Evolutionary conservation across 2,797 vertebrate genomes (phyloP).

Genomic region (Chaenodraco wilsoni): DNA sequence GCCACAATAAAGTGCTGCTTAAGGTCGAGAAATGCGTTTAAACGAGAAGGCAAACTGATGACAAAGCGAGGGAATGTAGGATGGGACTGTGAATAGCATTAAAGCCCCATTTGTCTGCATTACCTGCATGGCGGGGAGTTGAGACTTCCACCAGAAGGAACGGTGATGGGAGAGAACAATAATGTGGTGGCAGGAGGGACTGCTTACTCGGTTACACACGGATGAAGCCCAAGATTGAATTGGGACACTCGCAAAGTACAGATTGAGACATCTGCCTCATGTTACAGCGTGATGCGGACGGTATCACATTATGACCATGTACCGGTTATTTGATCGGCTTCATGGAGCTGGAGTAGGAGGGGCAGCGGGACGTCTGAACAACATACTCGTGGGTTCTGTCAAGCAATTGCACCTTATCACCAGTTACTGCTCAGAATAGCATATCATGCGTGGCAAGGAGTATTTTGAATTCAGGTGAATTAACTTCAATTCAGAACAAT

Average conservation of each 20-base stretch:
- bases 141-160: constrained; percentile 76
- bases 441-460: background rate
- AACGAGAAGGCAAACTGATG: constrained; percentile 77
- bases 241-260: constrained; percentile 73
- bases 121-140: constrained; percentile 73
- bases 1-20: constrained; percentile 89
- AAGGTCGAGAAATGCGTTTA: constrained; percentile 83
- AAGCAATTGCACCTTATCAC: constrained; percentile 9
- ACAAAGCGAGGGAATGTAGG: constrained; percentile 82
- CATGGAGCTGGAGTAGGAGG: constrained; percentile 38
- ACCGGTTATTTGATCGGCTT: constrained; percentile 62
- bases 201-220: constrained; percentile 76
- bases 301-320: constrained; percentile 73
- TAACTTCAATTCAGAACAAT: background rate
- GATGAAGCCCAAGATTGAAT: constrained; percentile 77
- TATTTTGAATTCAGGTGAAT: background rate
- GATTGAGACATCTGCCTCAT: constrained; percentile 76
- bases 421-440: background rate
- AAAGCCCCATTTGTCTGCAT: constrained; percentile 83
- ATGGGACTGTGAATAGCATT: constrained; percentile 80
- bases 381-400: constrained; percentile 17
- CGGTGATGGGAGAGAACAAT: constrained; percentile 74
- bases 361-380: constrained; percentile 20
- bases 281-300: constrained; percentile 71
- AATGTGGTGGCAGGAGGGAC: constrained; percentile 80